These are phyloP conservation scores for Spisula solida DNA, from an alignment of 2,888 invertebrate species.

Conservation along the genomic window DNA sequence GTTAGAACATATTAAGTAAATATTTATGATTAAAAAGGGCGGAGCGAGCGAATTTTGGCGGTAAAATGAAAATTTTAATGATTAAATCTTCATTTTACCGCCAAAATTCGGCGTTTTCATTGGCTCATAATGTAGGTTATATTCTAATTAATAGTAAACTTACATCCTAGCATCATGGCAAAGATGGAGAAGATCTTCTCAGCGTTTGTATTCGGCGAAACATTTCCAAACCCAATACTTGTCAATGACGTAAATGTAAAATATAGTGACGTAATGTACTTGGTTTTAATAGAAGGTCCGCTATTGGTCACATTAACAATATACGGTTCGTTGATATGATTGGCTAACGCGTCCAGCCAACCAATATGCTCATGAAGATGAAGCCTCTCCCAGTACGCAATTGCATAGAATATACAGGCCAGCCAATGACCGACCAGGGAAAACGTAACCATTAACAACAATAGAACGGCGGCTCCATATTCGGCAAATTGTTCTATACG, in stretches of 20 bases:
- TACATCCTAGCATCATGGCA: conserved; percentile 88
- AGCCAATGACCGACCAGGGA: conserved; percentile 87
- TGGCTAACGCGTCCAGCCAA: conserved; percentile 86
- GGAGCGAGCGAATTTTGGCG: too few species aligned
- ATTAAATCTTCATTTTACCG: too few species aligned
- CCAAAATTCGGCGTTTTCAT: too few species aligned
- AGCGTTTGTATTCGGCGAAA: conserved; percentile 87
- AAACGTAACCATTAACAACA: conserved; percentile 87
- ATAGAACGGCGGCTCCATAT: conserved; percentile 87
- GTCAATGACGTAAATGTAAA: conserved; percentile 88
- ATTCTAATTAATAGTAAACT: conserved; percentile 72
- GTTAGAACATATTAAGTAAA: too few species aligned
- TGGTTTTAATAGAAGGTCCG: conserved; percentile 86
- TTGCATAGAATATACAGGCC: conserved; percentile 88
- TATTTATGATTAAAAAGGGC: too few species aligned
- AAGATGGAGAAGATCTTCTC: conserved; percentile 88
- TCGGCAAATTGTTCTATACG: conserved; percentile 87
- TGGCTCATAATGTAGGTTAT: too few species aligned
- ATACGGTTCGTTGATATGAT: conserved; percentile 83
- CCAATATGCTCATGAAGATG: conserved; percentile 74
- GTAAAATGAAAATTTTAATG: too few species aligned
- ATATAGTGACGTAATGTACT: conserved; percentile 87
- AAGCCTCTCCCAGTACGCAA: conserved; percentile 86
- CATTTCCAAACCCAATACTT: conserved; percentile 88
- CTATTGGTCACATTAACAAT: conserved; percentile 85